A percentile compares a stretch with the other conserved stretches of the same genome.
These are phyloP conservation scores for Mionectes macconnelli DNA, from an alignment of 2,113 vertebrate genomes.

Conservation along the genomic window DNA sequence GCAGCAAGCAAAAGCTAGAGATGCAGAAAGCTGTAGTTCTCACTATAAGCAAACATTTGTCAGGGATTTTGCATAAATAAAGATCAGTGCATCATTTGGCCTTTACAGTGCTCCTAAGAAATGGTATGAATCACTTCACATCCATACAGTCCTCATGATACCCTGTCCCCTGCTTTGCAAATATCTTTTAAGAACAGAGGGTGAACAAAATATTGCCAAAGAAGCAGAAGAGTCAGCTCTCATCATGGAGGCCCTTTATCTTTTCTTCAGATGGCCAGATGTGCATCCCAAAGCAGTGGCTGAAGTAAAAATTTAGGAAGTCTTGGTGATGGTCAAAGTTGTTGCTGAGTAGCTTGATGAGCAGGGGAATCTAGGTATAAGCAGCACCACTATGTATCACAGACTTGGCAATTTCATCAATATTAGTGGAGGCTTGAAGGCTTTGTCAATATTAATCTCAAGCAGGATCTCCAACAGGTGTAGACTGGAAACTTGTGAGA, in stretches of 20 bases:
- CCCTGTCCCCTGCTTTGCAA: neutral
- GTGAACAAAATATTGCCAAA: neutral
- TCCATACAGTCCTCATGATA: neutral
- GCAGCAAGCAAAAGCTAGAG: neutral
- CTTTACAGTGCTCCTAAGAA: neutral
- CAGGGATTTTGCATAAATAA: neutral
- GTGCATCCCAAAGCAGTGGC: neutral
- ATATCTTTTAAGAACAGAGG: neutral
- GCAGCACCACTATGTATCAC: neutral
- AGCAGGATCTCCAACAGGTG: neutral
- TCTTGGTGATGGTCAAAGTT: neutral
- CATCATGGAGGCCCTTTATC: neutral
- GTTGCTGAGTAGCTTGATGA: neutral
- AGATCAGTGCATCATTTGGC: neutral
- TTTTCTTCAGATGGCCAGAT: neutral
- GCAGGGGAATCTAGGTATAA: neutral
- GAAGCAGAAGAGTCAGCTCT: neutral
- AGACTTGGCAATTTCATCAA: neutral
- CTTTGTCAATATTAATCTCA: neutral
- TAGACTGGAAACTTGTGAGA: neutral
- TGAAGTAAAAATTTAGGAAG: neutral
- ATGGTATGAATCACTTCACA: neutral
- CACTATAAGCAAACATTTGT: neutral
- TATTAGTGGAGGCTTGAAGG: neutral
- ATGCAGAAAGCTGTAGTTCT: neutral